Base-by-base conservation (phyloP, 2,797 vertebrate genomes). In the Cossypha caffra region DNA sequence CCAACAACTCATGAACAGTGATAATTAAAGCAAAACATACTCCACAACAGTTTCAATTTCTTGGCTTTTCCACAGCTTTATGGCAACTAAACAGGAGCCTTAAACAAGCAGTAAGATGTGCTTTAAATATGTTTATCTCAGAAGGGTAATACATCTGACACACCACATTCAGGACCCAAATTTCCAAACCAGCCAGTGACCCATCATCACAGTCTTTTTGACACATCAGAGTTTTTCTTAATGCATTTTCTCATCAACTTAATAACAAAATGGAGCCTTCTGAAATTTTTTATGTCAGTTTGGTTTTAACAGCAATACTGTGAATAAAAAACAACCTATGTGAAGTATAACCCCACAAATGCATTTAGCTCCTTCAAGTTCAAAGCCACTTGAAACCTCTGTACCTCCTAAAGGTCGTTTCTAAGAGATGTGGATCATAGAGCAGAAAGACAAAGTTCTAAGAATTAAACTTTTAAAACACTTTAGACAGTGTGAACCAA, bases 341-440 rank as follows among this genome's bases (percentile, higher is more conserved):
- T 31, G 23, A 62, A 51, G 2, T 9, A 9, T 31, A 74, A 68
- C 0, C 0, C 4, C 26, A 13, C 12, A 63, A 62, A 26, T 43
- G 8, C 10, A 29, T 45, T 75, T 33, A 38, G 7, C 28, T 52
- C 23, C 8, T 9, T 28, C 47, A 38, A 20, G 24, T 24, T 52
- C 38, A 85, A 90, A 82, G 7, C 14, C 21, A 28, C 16, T 50
- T 81, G 47, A 84, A 91, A 61, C 38, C 42, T 45, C 31, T 75
- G 33, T 14, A 50, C 1, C 5, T 51, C 55, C 61, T 23, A 31
- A 69, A 79, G 18, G 7, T 14, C 11, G 14, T 54, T 47, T 79
- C 35, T 45, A 68, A 33, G 6, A 17, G 7, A 35, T 25, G 10
- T 15, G 29, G 7, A 33, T 38, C 20, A 63, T 4, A 35, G 4